Percentiles rank a stretch among this genome's conserved stretches.
These are phyloP conservation scores for Drosophila meridiana DNA, from an alignment of 2,888 invertebrate species.

Conservation along the genomic window DNA sequence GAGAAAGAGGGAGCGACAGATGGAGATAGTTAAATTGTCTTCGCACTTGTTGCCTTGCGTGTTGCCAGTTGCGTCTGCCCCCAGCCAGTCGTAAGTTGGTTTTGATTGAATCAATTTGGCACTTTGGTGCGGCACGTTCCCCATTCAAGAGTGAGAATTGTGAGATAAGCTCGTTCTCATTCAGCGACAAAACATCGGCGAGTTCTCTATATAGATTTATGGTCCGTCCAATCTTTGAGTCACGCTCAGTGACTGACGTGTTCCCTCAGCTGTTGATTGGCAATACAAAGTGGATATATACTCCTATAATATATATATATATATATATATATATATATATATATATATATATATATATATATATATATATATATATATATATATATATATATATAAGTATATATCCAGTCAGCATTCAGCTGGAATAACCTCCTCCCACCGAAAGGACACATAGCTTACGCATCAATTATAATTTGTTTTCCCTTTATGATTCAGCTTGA, in stretches of 20 bases:
- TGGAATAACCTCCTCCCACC: background rate
- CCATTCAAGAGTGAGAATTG: slow-evolving; percentile 18
- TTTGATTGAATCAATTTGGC: slow-evolving; percentile 45
- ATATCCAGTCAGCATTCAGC: background rate
- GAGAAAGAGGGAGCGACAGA: background rate
- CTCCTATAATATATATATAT: background rate
- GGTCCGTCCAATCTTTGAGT: slow-evolving; percentile 17
- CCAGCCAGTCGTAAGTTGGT: slow-evolving; percentile 9
- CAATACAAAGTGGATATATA: background rate
- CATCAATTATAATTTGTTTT: background rate
- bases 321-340: background rate
- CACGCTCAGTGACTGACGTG: slow-evolving; percentile 3
- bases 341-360: background rate
- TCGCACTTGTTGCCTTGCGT: slow-evolving; percentile 33
- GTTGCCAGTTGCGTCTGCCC: slow-evolving; percentile 17
- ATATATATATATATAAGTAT: background rate
- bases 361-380: background rate
- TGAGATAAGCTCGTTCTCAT: slow-evolving; percentile 46
- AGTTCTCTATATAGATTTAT: slow-evolving; percentile 5
- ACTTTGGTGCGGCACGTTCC: slow-evolving; percentile 29
- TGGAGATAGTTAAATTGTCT: background rate
- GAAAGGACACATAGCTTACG: background rate
- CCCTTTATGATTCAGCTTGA: slow-evolving; percentile 15
- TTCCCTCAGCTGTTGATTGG: background rate
- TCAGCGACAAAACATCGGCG: slow-evolving; percentile 17